A percentile compares a stretch with the other conserved stretches of the same genome.
These are phyloP conservation scores for Antennarius striatus DNA, from an alignment of 2,113 vertebrate species.

Conservation along the genomic window DNA sequence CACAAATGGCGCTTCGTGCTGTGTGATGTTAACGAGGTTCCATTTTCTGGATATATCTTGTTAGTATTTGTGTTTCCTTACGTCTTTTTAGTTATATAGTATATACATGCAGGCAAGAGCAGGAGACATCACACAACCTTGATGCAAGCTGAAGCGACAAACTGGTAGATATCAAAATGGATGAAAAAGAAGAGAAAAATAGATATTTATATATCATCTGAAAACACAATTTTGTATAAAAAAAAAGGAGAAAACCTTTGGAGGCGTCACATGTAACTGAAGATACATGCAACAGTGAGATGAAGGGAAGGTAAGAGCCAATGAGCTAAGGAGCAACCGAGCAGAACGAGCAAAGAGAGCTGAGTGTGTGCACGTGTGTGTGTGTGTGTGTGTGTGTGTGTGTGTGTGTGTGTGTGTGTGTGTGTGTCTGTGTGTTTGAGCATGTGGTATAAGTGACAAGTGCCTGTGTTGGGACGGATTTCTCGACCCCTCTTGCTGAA, in stretches of 20 bases:
- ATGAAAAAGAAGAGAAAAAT: constrained; percentile 30
- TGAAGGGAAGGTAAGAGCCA: constrained; percentile 49
- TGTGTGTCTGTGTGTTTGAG: constrained; percentile 26
- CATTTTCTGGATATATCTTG: constrained; percentile 57
- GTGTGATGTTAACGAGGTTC: constrained; percentile 66
- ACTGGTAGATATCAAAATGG: constrained; percentile 60
- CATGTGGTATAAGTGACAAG: constrained; percentile 45
- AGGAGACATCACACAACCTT: constrained; percentile 61
- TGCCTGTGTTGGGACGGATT: constrained; percentile 66
- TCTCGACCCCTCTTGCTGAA: constrained; percentile 48
- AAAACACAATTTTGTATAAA: constrained; percentile 45
- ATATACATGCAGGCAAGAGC: constrained; percentile 76
- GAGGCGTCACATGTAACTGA: constrained; percentile 21
- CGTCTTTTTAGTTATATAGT: constrained; percentile 61
- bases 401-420: constrained; percentile 36
- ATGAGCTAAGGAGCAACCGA: constrained; percentile 38
- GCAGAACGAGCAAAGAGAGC: constrained; percentile 55
- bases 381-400: constrained; percentile 27
- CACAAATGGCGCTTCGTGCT: constrained; percentile 68
- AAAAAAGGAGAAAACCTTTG: constrained; percentile 1
- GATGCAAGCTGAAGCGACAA: constrained; percentile 53
- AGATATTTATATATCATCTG: not conserved
- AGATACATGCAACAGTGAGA: constrained; percentile 29
- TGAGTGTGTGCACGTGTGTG: constrained; percentile 49
- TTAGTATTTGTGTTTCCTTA: constrained; percentile 68